Evolutionary conservation across 2,797 vertebrate species (phyloP).

Genomic region (Pelodytes ibericus): DNA sequence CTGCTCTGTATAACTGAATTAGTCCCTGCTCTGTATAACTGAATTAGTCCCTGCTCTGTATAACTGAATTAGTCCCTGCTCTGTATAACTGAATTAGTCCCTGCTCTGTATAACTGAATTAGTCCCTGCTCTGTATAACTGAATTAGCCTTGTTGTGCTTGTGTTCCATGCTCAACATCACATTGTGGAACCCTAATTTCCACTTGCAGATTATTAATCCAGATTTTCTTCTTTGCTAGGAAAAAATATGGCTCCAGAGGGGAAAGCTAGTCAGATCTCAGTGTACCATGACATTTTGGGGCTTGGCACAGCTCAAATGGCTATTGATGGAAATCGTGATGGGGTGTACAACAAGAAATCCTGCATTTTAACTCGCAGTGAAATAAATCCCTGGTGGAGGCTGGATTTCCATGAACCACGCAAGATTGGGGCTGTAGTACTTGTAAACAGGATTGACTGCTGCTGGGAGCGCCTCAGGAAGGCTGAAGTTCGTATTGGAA

Average conservation of each 20-base stretch:
- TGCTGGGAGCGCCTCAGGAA: conserved; percentile 2
- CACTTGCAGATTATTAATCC: too few species aligned
- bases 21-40: too few species aligned
- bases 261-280: conserved; percentile 17
- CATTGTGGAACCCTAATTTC: too few species aligned
- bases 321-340: not conserved
- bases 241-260: conserved; percentile 10
- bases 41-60: too few species aligned
- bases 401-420: conserved; percentile 18
- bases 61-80: too few species aligned
- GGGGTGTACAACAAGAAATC: not conserved
- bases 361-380: conserved; percentile 3
- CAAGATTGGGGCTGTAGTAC: conserved; percentile 10
- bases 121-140: too few species aligned
- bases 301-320: not conserved
- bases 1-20: too few species aligned
- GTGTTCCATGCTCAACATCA: too few species aligned
- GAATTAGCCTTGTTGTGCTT: too few species aligned
- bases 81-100: too few species aligned
- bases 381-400: conserved; percentile 9
- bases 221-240: not conserved
- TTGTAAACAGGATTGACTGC: conserved; percentile 8
- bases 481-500: conserved; percentile 16
- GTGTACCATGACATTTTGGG: not conserved
- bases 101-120: too few species aligned